These are phyloP conservation scores for Rotaria socialis DNA, from an alignment of 2,888 invertebrate species.

Conservation along the genomic window DNA sequence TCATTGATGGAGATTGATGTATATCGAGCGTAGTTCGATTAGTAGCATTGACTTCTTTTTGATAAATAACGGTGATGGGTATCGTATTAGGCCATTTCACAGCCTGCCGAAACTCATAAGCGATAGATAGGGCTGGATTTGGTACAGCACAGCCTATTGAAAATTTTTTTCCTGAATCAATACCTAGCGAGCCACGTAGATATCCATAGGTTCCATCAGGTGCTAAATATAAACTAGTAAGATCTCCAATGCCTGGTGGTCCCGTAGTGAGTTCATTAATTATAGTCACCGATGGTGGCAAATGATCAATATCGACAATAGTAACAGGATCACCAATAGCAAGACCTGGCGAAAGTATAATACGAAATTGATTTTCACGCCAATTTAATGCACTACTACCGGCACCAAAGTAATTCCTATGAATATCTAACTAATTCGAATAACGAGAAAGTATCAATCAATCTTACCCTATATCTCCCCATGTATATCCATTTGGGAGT, in stretches of 20 bases:
- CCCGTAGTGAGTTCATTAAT: not conserved
- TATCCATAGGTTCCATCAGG: not conserved
- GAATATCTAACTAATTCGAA: not conserved
- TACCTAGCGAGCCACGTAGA: not conserved
- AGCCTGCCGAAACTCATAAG: not conserved
- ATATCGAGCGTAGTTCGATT: not conserved
- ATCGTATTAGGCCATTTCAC: not conserved
- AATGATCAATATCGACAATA: not conserved
- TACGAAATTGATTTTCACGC: slow-evolving; percentile 7
- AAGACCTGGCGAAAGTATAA: not conserved
- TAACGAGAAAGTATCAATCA: not conserved
- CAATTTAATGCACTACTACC: slow-evolving; percentile 10
- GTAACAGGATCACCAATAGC: not conserved
- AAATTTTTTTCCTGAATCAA: not conserved
- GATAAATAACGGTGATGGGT: not conserved
- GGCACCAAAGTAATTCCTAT: not conserved
- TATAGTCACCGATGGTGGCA: not conserved
- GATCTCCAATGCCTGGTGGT: not conserved
- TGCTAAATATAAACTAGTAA: not conserved
- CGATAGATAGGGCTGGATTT: not conserved
- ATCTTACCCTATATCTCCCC: not conserved
- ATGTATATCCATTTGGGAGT: not conserved
- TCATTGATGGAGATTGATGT: not conserved
- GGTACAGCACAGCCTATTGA: not conserved
- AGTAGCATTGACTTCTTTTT: not conserved